Evolutionary conservation across 2,113 vertebrate species (phyloP).

Genomic region (Mormoops blainvillei): DNA sequence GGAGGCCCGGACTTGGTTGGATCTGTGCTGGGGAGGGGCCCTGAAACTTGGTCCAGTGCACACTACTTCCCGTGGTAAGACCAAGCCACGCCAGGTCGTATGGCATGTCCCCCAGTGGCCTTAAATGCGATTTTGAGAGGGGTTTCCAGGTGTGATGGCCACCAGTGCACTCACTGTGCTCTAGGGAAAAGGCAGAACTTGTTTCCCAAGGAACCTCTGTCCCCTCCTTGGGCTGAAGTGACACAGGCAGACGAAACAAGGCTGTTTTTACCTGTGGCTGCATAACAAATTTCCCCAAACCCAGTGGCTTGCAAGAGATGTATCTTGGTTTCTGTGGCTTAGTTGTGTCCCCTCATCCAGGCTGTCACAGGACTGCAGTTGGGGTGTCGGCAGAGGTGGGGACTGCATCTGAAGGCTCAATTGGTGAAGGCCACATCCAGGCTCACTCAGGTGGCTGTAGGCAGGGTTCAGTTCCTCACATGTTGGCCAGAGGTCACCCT

Average conservation of each 20-base stretch:
- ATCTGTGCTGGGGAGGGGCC: neutral
- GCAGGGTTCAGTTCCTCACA: neutral
- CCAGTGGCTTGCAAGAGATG: neutral
- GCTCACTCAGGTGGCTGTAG: neutral
- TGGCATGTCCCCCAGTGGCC: neutral
- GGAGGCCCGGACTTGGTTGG: neutral
- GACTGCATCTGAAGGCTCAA: neutral
- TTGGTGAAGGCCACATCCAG: too few relatives aligned
- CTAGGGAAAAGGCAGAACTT: neutral
- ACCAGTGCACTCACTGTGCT: fast-evolving
- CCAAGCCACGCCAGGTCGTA: fast-evolving
- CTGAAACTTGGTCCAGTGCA: neutral
- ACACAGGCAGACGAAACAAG: fast-evolving
- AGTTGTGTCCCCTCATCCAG: neutral
- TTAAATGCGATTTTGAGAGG: neutral
- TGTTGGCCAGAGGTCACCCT: neutral
- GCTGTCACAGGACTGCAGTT: neutral
- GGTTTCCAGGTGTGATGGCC: neutral
- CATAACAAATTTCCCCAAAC: neutral
- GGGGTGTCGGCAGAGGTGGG: neutral
- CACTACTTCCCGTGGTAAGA: neutral
- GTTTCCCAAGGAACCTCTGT: neutral
- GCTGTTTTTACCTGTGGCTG: neutral
- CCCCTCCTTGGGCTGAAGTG: neutral
- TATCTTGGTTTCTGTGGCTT: neutral